Evolutionary conservation across 2,113 vertebrate genomes (phyloP).

Genomic region (Sinocyclocheilus grahami): DNA sequence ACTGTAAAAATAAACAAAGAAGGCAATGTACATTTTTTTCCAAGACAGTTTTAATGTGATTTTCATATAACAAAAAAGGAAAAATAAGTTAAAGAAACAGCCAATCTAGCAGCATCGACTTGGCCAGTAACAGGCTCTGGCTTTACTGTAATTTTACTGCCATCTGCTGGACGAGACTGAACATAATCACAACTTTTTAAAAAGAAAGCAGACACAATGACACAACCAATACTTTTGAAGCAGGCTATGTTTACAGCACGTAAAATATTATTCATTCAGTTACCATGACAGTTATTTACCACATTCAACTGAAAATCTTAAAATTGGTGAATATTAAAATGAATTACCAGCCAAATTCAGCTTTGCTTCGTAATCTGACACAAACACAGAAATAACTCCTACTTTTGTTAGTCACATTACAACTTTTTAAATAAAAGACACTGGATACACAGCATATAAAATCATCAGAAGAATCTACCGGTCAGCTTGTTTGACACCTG

Average conservation of each 20-base stretch:
- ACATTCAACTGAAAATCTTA: neutral
- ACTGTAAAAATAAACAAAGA: neutral
- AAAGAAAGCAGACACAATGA: neutral
- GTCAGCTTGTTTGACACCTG: neutral
- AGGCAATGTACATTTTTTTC: neutral
- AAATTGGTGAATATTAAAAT: neutral
- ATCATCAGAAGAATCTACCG: neutral
- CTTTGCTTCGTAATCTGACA: neutral
- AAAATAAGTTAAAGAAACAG: neutral
- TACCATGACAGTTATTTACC: neutral
- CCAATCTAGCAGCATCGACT: neutral
- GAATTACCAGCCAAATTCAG: neutral
- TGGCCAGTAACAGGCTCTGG: neutral
- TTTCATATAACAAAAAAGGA: neutral
- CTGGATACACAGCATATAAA: neutral
- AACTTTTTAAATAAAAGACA: neutral
- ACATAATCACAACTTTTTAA: neutral
- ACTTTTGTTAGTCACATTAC: neutral
- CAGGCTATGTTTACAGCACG: neutral
- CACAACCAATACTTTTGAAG: neutral
- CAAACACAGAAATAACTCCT: neutral
- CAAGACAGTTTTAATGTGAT: neutral
- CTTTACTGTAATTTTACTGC: constrained; percentile 36
- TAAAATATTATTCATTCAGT: neutral
- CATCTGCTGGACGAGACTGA: constrained; percentile 46